Evolutionary conservation across 2,797 vertebrate genomes (phyloP).

Genomic region (Micromesistius poutassou): DNA sequence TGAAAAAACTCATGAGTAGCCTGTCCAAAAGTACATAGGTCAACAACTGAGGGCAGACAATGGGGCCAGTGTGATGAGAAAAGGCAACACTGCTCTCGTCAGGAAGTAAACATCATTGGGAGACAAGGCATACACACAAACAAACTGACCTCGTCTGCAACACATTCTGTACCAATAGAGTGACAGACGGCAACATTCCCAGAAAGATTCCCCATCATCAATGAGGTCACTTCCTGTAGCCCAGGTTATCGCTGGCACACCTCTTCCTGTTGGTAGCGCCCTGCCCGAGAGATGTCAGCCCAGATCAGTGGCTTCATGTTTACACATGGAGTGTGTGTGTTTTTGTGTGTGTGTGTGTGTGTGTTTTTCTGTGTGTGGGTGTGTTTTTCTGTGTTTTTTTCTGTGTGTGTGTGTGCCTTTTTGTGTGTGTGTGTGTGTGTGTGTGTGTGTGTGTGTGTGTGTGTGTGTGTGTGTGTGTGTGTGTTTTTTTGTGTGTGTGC

Average conservation of each 20-base stretch:
- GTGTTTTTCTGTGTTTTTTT: background rate
- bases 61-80: background rate
- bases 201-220: conserved; percentile 37
- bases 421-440: background rate
- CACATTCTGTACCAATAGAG: conserved; percentile 19
- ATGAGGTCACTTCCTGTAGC: conserved; percentile 52
- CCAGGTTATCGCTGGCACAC: conserved; percentile 52
- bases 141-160: background rate
- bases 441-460: background rate
- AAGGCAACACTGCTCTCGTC: background rate
- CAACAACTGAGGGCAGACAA: background rate
- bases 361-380: background rate
- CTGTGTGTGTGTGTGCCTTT: background rate
- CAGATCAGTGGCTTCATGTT: conserved; percentile 12
- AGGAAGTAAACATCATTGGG: background rate
- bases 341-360: background rate
- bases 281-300: conserved; percentile 35
- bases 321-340: background rate
- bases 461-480: background rate
- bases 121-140: background rate
- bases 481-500: background rate
- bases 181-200: conserved; percentile 42
- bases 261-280: conserved; percentile 60
- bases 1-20: background rate
- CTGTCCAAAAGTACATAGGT: background rate